Evolutionary conservation across 2,888 invertebrate genomes (phyloP).

Genomic region (Brenthis daphne): DNA sequence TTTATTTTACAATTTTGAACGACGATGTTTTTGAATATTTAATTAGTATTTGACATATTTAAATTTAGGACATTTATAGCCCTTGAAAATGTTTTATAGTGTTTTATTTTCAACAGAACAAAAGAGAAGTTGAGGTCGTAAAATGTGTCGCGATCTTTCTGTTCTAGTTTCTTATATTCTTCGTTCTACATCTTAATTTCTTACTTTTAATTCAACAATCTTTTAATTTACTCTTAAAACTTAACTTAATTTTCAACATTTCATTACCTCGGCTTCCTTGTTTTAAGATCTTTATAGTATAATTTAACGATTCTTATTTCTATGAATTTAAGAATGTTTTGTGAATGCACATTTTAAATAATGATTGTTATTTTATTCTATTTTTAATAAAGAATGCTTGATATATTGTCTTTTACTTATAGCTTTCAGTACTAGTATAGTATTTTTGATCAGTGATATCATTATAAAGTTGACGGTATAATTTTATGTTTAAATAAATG

Average conservation of each 20-base stretch:
- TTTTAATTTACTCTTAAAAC: slow-evolving; percentile 12
- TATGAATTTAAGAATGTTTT: slow-evolving; percentile 60
- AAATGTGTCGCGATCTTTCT: slow-evolving; percentile 56
- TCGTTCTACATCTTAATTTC: slow-evolving; percentile 14
- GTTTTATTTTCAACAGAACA: slow-evolving; percentile 56
- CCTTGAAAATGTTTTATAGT: slow-evolving; percentile 27
- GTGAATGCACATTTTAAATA: slow-evolving; percentile 52
- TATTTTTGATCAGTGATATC: too few species aligned
- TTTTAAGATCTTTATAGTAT: slow-evolving; percentile 54
- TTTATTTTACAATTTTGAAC: too few species aligned
- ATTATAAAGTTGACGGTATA: too few species aligned
- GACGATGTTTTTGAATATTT: slow-evolving; percentile 14
- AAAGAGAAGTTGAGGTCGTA: slow-evolving; percentile 70
- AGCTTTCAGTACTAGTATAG: too few species aligned
- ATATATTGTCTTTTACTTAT: neutral
- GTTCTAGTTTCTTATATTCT: slow-evolving; percentile 13
- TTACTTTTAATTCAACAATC: slow-evolving; percentile 21
- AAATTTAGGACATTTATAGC: slow-evolving; percentile 19
- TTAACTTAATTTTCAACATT: slow-evolving; percentile 50
- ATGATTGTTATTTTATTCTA: slow-evolving; percentile 55
- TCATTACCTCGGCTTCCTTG: slow-evolving; percentile 74
- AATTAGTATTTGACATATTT: slow-evolving; percentile 19
- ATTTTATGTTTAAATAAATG: too few species aligned
- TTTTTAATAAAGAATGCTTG: slow-evolving; percentile 52
- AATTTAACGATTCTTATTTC: slow-evolving; percentile 48